These are phyloP conservation scores for Paramisgurnus dabryanus DNA, from an alignment of 2,113 vertebrate species.

Conservation along the genomic window DNA sequence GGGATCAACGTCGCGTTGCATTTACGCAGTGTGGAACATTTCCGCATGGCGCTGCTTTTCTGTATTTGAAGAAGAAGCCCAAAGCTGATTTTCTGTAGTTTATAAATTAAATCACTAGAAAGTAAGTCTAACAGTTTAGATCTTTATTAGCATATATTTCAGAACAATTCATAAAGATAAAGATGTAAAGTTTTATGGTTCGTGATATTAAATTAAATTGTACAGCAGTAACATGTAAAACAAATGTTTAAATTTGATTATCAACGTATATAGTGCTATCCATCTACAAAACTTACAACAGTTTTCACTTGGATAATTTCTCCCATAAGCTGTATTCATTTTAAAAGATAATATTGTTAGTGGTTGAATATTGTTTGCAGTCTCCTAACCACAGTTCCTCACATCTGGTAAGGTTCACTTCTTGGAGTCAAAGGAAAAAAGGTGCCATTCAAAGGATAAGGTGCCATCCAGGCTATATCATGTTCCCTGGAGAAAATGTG, in stretches of 20 bases:
- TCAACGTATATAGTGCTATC: neutral
- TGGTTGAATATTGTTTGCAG: neutral
- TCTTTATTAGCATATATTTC: slow-evolving; percentile 1
- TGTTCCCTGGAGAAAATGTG: slow-evolving; percentile 49
- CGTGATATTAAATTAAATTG: neutral
- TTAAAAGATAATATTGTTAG: slow-evolving; percentile 2
- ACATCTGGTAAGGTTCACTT: slow-evolving; percentile 18
- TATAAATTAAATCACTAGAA: neutral
- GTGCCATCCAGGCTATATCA: slow-evolving; percentile 56
- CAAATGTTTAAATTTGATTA: no score
- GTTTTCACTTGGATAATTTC: neutral
- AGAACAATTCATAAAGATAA: neutral
- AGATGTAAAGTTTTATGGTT: neutral
- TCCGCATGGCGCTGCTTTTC: neutral
- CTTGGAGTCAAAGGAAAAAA: slow-evolving; percentile 10
- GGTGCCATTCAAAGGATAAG: slow-evolving; percentile 46
- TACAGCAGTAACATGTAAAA: neutral
- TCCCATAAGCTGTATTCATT: neutral
- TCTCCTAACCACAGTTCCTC: neutral
- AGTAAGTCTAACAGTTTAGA: neutral
- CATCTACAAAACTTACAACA: neutral
- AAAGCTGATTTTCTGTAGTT: neutral
- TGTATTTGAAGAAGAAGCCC: neutral
- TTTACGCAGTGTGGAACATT: neutral
- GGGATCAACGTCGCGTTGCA: slow-evolving; percentile 19